Conservation (phyloP, 1,140 invertebrate genomes). For the Anastatus disparis region DNA sequence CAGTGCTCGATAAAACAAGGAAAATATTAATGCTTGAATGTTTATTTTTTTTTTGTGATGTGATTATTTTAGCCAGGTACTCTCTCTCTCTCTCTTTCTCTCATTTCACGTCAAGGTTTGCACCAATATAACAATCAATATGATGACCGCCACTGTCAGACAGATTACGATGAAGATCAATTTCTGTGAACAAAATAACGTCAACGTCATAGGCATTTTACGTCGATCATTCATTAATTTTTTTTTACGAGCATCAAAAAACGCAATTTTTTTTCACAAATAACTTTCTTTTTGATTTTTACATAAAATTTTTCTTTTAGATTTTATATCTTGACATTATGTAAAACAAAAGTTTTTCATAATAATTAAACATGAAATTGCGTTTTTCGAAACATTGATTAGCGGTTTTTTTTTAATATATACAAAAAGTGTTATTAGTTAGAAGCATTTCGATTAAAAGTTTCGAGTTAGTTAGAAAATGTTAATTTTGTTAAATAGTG, state of each 20-base stretch:
- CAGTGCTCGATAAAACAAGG: conserved; percentile 30
- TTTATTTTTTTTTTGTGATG: conserved; percentile 8
- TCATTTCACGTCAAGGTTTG: conserved; percentile 24
- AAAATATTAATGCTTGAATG: too few species aligned
- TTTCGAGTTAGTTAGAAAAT: conserved; percentile 5
- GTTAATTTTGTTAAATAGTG: neutral
- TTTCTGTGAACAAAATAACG: conserved; percentile 82
- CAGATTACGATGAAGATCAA: conserved; percentile 85
- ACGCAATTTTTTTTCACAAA: conserved; percentile 35
- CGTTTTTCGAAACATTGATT: conserved; percentile 24
- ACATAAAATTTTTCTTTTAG: too few species aligned
- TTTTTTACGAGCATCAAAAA: conserved; percentile 19
- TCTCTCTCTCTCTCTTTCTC: too few species aligned
- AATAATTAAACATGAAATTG: conserved; percentile 1
- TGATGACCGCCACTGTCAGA: conserved; percentile 77
- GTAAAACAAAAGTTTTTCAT: neutral
- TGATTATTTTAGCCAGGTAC: conserved; percentile 22
- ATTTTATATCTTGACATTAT: conserved; percentile 32
- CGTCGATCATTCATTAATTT: conserved; percentile 7
- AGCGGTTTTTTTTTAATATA: neutral
- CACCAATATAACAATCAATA: conserved; percentile 79
- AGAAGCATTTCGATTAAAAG: conserved; percentile 23
- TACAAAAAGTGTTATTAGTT: conserved; percentile 32
- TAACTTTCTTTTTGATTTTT: too few species aligned
- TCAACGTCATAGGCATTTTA: conserved; percentile 43